Evolutionary conservation across 64 coral and sea anemone genomes (phyloP).

Genomic region (Montipora foliosa): DNA sequence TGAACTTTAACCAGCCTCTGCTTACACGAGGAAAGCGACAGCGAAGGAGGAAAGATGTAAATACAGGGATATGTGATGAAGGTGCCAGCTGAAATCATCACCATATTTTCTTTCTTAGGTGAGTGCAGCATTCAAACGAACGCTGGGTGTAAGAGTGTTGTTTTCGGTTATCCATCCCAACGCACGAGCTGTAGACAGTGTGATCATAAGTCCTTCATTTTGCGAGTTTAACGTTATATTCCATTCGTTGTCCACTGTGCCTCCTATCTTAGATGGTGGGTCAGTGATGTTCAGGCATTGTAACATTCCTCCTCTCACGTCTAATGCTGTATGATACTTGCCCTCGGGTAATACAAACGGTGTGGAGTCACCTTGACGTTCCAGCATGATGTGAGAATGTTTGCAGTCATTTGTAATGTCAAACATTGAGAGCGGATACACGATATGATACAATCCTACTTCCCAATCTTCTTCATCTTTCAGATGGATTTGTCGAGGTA

Average conservation of each 20-base stretch:
- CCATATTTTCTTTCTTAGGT: too few species aligned
- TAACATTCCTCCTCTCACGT: neutral
- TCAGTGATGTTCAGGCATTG: neutral
- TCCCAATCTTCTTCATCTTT: neutral
- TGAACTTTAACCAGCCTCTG: too few species aligned
- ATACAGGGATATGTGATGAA: too few species aligned
- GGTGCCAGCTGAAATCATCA: too few species aligned
- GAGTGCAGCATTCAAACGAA: too few species aligned
- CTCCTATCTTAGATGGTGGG: neutral
- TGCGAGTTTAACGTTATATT: neutral
- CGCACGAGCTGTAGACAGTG: neutral
- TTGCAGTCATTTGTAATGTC: neutral
- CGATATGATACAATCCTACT: neutral
- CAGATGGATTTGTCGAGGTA: neutral
- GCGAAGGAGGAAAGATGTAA: too few species aligned
- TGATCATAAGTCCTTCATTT: neutral
- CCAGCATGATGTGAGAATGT: neutral
- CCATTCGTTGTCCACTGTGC: neutral
- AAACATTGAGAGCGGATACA: neutral
- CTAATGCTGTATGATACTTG: neutral
- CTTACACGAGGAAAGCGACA: too few species aligned
- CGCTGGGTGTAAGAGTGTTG: too few species aligned
- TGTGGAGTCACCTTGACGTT: neutral
- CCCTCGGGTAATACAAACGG: neutral
- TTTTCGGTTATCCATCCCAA: too few species aligned